Conservation (phyloP, 2,113 vertebrate genomes). For the Nipponia nippon region DNA sequence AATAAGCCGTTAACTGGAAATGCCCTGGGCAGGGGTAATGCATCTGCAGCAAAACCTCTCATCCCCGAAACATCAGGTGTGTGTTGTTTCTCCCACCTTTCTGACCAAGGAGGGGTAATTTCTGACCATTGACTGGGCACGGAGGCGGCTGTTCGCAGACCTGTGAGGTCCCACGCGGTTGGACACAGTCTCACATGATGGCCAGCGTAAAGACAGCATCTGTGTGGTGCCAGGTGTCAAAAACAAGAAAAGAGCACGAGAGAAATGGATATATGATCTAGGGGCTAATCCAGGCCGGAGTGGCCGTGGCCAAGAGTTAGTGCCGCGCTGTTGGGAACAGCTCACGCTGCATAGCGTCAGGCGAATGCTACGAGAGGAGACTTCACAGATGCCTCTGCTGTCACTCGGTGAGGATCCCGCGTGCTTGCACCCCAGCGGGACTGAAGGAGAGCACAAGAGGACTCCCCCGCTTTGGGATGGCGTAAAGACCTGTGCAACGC, state of each 20-base stretch:
- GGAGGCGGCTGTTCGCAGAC: neutral
- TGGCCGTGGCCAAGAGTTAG: neutral
- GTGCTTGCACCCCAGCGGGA: neutral
- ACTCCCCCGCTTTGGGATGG: neutral
- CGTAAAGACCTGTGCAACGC: neutral
- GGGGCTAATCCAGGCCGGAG: neutral
- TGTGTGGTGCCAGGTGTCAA: neutral
- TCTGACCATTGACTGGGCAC: neutral
- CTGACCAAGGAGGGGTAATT: neutral
- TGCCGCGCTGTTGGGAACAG: neutral
- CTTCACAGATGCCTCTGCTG: fast-evolving
- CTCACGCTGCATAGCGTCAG: fast-evolving
- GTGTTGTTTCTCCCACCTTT: neutral
- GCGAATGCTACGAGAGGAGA: neutral
- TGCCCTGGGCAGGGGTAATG: fast-evolving
- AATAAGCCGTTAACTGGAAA: neutral
- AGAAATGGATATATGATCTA: fast-evolving
- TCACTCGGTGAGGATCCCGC: neutral
- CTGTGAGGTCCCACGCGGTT: fast-evolving
- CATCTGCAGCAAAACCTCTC: neutral
- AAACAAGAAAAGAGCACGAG: fast-evolving
- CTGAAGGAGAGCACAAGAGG: fast-evolving
- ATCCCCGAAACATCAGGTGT: fast-evolving
- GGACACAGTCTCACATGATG: fast-evolving
- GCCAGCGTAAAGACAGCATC: fast-evolving